Evolutionary conservation across 2,888 invertebrate species (phyloP), one percentile per base, ranked within the genome.

Genomic region (Sphaerophoria taeniata): DNA sequence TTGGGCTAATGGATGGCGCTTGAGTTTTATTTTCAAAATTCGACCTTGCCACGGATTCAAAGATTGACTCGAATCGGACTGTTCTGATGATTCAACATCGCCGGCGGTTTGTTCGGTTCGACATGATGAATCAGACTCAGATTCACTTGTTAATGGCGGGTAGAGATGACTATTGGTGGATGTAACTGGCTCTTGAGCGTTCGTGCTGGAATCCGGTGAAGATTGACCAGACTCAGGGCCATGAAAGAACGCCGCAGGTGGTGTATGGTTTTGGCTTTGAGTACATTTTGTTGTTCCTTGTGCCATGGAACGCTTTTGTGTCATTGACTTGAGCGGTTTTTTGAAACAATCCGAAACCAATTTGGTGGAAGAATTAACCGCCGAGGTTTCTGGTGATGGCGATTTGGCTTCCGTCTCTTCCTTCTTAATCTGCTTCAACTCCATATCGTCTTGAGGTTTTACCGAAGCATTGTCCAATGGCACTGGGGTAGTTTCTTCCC

Each of bases 381-480:
- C 24, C 6, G 39, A 7, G 11, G 39, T n/a, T 31, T 74, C 74
- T 4, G 65, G 14, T 0, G 55, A 36, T 45, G 55, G 24, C 9
- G 45, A 11, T 36, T 82, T 72, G 0, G 43, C 4, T 9, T 79
- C 79, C 31, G 39, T 24, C 16, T 70, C 71, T 47, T 84, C 79
- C 3, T 34, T 58, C 16, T 75, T 80, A 4, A 84, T 84, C 34
- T 16, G 56, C 43, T 70, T 79, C 0, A 79, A 12, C 14, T 74
- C 78, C 9, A 47, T 2, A 24, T 76, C 69, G 7, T 55, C 43
- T 31, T 70, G 70, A 45, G 76, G 53, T n/a, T 77, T 77, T 0
- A 55, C 39, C 14, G 47, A 36, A 9, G 12, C 31, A 7, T 39
- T 43, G 9, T 43, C 11, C 16, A 31, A 31, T 67, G 65, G 43